Evolutionary conservation across 2,888 invertebrate species (phyloP).

Genomic region (Nipponacmea schrenckii): DNA sequence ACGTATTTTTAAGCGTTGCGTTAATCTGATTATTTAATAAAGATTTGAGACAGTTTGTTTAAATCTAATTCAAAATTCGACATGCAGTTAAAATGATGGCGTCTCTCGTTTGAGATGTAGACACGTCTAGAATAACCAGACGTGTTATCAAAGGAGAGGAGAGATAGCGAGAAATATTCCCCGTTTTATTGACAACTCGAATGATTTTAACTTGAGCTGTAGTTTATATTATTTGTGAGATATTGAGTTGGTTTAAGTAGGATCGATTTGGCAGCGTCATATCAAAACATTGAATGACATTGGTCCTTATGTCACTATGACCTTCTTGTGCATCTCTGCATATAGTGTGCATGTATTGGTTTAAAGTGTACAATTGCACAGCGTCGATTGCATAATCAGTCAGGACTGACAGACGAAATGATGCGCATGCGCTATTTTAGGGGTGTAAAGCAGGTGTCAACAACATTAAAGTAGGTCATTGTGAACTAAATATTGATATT

Average conservation of each 20-base stretch:
- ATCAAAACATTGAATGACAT: slow-evolving; percentile 8
- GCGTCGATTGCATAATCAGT: background rate
- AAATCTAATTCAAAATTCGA: too few relatives aligned
- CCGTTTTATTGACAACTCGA: too few relatives aligned
- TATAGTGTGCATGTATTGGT: background rate
- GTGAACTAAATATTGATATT: background rate
- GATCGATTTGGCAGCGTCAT: background rate
- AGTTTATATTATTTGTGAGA: too few relatives aligned
- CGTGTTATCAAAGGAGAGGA: background rate
- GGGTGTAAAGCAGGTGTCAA: background rate
- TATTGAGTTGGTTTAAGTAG: background rate
- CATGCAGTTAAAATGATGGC: background rate
- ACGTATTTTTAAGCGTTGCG: too few relatives aligned
- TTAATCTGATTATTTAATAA: too few relatives aligned
- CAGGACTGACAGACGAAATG: background rate
- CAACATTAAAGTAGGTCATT: background rate
- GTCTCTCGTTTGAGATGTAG: background rate
- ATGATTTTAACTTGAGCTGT: too few relatives aligned
- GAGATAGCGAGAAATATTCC: too few relatives aligned
- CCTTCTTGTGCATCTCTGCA: slow-evolving; percentile 1
- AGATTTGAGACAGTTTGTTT: too few relatives aligned
- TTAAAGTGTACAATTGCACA: background rate
- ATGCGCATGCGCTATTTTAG: background rate
- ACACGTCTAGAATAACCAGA: slow-evolving; percentile 3
- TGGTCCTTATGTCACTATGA: background rate